Evolutionary conservation across 2,888 invertebrate species (phyloP).

Genomic region (Chymomyza fuscimana): DNA sequence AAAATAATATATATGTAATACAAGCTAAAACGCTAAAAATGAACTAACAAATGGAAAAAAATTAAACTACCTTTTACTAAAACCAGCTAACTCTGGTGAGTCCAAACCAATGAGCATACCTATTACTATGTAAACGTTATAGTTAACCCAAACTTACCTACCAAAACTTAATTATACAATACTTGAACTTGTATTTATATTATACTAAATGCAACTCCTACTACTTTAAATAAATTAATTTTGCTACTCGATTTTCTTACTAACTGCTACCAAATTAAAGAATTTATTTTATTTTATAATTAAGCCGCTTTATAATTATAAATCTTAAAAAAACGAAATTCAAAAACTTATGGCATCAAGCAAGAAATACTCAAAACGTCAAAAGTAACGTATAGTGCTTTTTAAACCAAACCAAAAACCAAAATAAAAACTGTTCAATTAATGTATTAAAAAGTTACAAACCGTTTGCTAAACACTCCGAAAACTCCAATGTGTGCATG

Average conservation of each 20-base stretch:
- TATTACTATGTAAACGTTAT: slow-evolving; percentile 53
- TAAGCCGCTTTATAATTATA: slow-evolving; percentile 30
- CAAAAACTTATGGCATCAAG: slow-evolving; percentile 21
- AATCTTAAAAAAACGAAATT: slow-evolving; percentile 15
- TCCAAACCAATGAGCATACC: slow-evolving; percentile 45
- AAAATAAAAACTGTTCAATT: slow-evolving; percentile 11
- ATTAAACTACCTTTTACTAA: neutral
- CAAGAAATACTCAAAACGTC: slow-evolving; percentile 58
- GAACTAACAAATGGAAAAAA: neutral
- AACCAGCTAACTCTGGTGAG: slow-evolving; percentile 3
- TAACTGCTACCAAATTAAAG: slow-evolving; percentile 47
- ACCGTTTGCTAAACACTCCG: slow-evolving; percentile 17
- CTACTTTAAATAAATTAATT: slow-evolving; percentile 54
- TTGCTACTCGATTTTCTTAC: slow-evolving; percentile 67
- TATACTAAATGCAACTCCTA: slow-evolving; percentile 49
- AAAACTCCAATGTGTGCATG: slow-evolving; percentile 52
- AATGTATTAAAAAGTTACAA: slow-evolving; percentile 38
- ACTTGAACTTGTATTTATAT: slow-evolving; percentile 46
- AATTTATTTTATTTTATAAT: slow-evolving; percentile 42
- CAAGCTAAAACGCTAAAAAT: slow-evolving; percentile 12
- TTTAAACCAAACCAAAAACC: slow-evolving; percentile 55
- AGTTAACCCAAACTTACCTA: slow-evolving; percentile 58
- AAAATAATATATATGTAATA: slow-evolving; percentile 13
- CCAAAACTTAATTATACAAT: slow-evolving; percentile 35
- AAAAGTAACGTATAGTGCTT: slow-evolving; percentile 58